These are phyloP conservation scores for Rotaria macrura DNA, from an alignment of 2,888 invertebrate genomes.

Conservation along the genomic window DNA sequence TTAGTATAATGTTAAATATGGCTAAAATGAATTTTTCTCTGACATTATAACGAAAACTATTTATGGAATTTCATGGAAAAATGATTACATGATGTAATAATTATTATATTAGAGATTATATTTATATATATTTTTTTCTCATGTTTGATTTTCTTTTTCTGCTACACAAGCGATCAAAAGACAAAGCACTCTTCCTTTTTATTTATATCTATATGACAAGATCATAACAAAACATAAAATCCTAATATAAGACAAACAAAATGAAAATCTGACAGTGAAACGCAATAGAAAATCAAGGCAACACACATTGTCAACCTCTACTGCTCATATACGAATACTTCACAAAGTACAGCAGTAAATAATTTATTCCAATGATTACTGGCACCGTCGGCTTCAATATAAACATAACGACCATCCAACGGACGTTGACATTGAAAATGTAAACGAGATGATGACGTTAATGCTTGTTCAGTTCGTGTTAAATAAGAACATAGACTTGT, in stretches of 20 bases:
- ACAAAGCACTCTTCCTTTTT: no score
- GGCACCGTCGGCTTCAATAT: slow-evolving; percentile 53
- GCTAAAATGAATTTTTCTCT: no score
- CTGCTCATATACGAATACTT: slow-evolving; percentile 51
- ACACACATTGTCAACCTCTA: not conserved
- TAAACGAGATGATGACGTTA: slow-evolving; percentile 49
- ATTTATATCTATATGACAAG: not conserved
- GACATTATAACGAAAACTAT: no score
- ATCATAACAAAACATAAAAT: not conserved
- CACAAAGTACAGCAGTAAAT: slow-evolving; percentile 54
- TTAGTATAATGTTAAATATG: no score
- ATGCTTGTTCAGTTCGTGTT: slow-evolving; percentile 51
- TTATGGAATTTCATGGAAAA: no score
- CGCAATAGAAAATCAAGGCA: not conserved
- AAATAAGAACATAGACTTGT: slow-evolving; percentile 48
- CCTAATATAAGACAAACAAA: not conserved
- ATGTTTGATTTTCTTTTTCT: no score
- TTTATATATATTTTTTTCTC: no score
- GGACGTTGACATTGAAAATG: slow-evolving; percentile 51
- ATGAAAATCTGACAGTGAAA: not conserved
- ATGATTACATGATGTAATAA: no score
- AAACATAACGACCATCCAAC: slow-evolving; percentile 51
- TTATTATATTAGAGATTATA: no score
- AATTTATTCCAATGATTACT: slow-evolving; percentile 51
- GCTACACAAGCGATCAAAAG: no score